Evolutionary conservation across 1,140 invertebrate species (phyloP).

Genomic region (Trachelipus rathkii): DNA sequence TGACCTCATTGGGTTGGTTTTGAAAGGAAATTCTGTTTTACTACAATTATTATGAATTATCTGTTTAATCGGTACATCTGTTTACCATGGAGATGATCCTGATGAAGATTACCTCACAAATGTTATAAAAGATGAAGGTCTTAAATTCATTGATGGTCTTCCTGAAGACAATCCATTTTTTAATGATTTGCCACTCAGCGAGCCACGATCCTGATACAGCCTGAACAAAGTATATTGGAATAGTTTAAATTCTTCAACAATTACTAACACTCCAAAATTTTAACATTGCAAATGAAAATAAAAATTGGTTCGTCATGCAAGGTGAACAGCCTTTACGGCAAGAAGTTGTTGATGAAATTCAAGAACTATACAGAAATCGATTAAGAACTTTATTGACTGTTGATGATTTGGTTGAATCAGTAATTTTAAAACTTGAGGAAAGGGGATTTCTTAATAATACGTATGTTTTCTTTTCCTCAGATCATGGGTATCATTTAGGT

Average conservation of each 20-base stretch:
- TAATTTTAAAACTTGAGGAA: constrained; percentile 59
- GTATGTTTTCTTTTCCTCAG: constrained; percentile 75
- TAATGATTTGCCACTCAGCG: constrained; percentile 74
- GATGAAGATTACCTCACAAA: constrained; percentile 74
- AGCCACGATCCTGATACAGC: constrained; percentile 76
- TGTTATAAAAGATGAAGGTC: constrained; percentile 66
- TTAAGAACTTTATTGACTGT: constrained; percentile 76
- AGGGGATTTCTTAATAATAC: constrained; percentile 61
- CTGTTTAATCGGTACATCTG: constrained; percentile 67
- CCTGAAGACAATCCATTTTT: constrained; percentile 60
- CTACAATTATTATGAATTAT: constrained; percentile 78
- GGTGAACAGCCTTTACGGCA: constrained; percentile 60
- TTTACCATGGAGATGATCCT: constrained; percentile 56
- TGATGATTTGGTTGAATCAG: constrained; percentile 70
- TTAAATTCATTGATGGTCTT: constrained; percentile 56
- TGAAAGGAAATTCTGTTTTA: constrained; percentile 76
- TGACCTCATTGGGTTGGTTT: constrained; percentile 75
- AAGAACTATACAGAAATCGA: constrained; percentile 63
- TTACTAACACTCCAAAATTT: constrained; percentile 67
- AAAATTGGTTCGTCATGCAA: constrained; percentile 71
- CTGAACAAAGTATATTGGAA: constrained; percentile 64
- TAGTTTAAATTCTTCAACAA: constrained; percentile 59
- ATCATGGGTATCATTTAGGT: constrained; percentile 85
- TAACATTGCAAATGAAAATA: constrained; percentile 57
- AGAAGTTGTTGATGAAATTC: constrained; percentile 57